Evolutionary conservation across 2,888 invertebrate species (phyloP).

Genomic region (Lasioglossum vierecki): DNA sequence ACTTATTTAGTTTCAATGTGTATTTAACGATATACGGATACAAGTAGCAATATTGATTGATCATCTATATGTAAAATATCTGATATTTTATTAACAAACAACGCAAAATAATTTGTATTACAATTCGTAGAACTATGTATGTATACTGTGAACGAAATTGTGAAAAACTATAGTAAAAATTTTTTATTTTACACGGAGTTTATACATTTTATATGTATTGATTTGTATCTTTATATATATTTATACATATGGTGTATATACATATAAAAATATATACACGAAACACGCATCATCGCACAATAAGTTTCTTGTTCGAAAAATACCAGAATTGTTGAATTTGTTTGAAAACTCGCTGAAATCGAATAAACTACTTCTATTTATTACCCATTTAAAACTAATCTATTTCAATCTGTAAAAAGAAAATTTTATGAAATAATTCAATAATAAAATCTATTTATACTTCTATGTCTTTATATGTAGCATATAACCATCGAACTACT

Average conservation of each 20-base stretch:
- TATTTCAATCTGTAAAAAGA: slow-evolving; percentile 40
- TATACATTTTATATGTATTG: slow-evolving; percentile 46
- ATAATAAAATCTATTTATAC: slow-evolving; percentile 40
- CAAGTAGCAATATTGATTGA: slow-evolving; percentile 51
- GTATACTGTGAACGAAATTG: slow-evolving; percentile 12
- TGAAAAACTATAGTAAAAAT: slow-evolving; percentile 4
- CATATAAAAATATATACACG: slow-evolving; percentile 19
- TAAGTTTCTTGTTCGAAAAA: slow-evolving; percentile 22
- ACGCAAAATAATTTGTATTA: slow-evolving; percentile 32
- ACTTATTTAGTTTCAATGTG: slow-evolving; percentile 48
- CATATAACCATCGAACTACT: slow-evolving; percentile 10
- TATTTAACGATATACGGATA: slow-evolving; percentile 43
- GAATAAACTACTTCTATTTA: slow-evolving; percentile 48
- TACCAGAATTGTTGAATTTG: slow-evolving; percentile 20
- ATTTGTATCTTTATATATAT: slow-evolving; percentile 48
- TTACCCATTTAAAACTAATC: slow-evolving; percentile 35
- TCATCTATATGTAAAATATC: slow-evolving; percentile 34
- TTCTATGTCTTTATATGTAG: not conserved
- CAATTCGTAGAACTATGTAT: slow-evolving; percentile 18
- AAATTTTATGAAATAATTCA: slow-evolving; percentile 23
- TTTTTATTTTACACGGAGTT: slow-evolving; percentile 26
- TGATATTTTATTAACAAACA: slow-evolving; percentile 25
- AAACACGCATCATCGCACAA: slow-evolving; percentile 14
- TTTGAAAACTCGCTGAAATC: slow-evolving; percentile 36
- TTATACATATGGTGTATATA: slow-evolving; percentile 30